These are phyloP conservation scores for Drosophila anceps DNA, from an alignment of 2,888 invertebrate species.

Conservation along the genomic window DNA sequence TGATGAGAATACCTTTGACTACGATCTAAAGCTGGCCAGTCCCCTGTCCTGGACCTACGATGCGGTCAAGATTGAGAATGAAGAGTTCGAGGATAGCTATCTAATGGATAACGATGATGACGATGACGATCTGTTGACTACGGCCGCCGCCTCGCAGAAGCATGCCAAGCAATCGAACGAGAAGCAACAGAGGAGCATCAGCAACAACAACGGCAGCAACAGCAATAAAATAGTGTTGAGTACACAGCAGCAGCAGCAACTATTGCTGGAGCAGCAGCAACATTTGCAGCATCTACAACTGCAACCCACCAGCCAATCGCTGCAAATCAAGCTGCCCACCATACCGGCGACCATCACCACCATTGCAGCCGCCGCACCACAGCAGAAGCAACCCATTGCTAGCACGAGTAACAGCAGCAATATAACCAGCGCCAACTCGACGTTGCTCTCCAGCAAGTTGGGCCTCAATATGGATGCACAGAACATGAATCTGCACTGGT, in stretches of 20 bases:
- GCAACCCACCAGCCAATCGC: constrained; percentile 79
- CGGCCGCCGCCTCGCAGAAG: constrained; percentile 78
- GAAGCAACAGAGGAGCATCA: constrained; percentile 53
- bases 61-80: constrained; percentile 84
- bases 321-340: constrained; percentile 81
- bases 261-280: constrained; percentile 79
- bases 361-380: constrained; percentile 43
- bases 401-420: constrained; percentile 56
- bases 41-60: constrained; percentile 85
- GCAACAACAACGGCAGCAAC: constrained; percentile 43
- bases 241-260: constrained; percentile 72
- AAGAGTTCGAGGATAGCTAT: constrained; percentile 83
- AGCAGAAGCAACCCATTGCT: constrained; percentile 68
- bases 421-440: constrained; percentile 57
- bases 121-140: constrained; percentile 81
- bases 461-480: constrained; percentile 49
- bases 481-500: constrained; percentile 71
- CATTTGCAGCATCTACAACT: constrained; percentile 79
- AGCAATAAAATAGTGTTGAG: constrained; percentile 53
- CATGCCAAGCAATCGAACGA: constrained; percentile 77
- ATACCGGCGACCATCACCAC: constrained; percentile 83
- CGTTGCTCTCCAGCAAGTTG: constrained; percentile 63
- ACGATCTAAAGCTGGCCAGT: constrained; percentile 85
- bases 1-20: constrained; percentile 80
- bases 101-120: constrained; percentile 81